Conservation (phyloP, 2,797 vertebrate genomes). For the Eutrigla gurnardus region DNA sequence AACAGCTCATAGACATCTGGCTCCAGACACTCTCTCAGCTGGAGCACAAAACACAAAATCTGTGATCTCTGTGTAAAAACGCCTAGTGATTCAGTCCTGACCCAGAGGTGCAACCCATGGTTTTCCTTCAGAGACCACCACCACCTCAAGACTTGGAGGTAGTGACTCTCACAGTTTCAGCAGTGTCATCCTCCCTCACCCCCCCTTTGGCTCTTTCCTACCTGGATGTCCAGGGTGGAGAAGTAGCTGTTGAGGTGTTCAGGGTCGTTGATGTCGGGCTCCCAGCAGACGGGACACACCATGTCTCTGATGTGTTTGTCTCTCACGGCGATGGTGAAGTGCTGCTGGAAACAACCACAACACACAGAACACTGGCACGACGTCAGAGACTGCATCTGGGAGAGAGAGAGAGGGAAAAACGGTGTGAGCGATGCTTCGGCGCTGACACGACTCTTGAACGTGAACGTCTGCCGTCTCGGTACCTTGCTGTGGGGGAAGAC, state of each 20-base stretch:
- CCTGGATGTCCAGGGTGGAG: conserved; percentile 93
- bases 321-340: conserved; percentile 91
- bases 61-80: too few relatives aligned
- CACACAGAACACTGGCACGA: conserved; percentile 93
- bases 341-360: conserved; percentile 90
- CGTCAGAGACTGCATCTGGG: conserved; percentile 91
- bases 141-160: too few relatives aligned
- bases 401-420: neutral
- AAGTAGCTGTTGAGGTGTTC: conserved; percentile 91
- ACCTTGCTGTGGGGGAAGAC: conserved; percentile 90
- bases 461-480: neutral
- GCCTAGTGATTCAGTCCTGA: too few relatives aligned
- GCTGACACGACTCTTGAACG: neutral
- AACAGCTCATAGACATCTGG: conserved; percentile 91
- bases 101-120: too few relatives aligned
- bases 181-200: neutral
- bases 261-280: conserved; percentile 91
- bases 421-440: too few relatives aligned
- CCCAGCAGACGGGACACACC: conserved; percentile 91
- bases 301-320: conserved; percentile 93
- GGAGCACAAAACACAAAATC: conserved; percentile 7
- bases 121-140: too few relatives aligned
- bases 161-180: too few relatives aligned
- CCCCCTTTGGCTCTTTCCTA: conserved; percentile 36
- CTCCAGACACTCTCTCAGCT: conserved; percentile 91